A percentile compares a stretch with the other conserved stretches of the same genome.
These are phyloP conservation scores for Theretra japonica DNA, from an alignment of 2,888 invertebrate species.

Conservation along the genomic window DNA sequence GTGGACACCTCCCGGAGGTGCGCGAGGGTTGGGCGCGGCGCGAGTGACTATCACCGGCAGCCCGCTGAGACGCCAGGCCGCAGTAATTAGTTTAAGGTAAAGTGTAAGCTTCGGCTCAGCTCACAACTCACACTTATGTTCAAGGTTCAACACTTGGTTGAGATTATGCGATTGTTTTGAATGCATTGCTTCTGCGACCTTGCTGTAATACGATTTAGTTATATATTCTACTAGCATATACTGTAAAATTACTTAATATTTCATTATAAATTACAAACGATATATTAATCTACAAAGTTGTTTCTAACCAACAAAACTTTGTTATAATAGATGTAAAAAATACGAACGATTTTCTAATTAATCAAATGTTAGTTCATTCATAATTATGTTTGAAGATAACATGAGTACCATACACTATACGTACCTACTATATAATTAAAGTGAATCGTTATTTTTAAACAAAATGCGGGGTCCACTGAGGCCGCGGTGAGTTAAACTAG, in stretches of 20 bases:
- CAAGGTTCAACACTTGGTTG: neutral
- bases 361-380: conserved; percentile 6
- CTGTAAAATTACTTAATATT: no score
- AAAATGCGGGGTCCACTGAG: neutral
- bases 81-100: conserved; percentile 33
- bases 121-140: conserved; percentile 7
- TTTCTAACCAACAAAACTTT: no score
- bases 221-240: no score
- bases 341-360: neutral
- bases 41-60: conserved; percentile 31
- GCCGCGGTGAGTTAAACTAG: neutral
- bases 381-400: neutral
- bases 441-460: neutral
- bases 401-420: neutral
- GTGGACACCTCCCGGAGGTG: no score
- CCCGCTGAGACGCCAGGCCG: conserved; percentile 31
- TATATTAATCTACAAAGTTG: no score
- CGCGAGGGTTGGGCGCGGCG: conserved; percentile 61
- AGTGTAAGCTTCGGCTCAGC: neutral
- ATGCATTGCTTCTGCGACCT: no score
- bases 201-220: no score
- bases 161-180: neutral
- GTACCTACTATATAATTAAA: neutral
- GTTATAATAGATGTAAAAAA: neutral
- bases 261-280: no score